Conservation (phyloP, 2,113 vertebrate species). For the Brienomyrus longianalis region DNA sequence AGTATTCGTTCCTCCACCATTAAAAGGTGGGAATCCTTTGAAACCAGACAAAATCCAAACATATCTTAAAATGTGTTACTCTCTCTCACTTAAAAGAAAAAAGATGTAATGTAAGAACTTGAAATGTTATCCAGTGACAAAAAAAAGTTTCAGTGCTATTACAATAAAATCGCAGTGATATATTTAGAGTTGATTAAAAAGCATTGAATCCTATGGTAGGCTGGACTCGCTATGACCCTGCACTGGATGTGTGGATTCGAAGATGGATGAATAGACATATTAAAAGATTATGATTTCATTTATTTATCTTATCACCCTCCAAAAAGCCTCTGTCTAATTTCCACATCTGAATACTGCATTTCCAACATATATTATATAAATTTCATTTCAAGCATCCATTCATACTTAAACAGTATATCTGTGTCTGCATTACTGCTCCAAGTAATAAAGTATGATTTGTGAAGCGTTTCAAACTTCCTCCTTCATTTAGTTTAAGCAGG, state of each 20-base stretch:
- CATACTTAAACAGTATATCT: slow-evolving; percentile 38
- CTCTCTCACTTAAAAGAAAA: neutral
- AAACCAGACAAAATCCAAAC: neutral
- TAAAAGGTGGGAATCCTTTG: neutral
- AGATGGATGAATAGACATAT: neutral
- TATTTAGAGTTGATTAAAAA: neutral
- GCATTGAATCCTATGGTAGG: neutral
- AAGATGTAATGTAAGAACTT: neutral
- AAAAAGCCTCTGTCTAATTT: neutral
- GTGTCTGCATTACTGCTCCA: neutral
- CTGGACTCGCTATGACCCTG: neutral
- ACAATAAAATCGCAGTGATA: neutral
- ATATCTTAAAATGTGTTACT: neutral
- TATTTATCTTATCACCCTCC: neutral
- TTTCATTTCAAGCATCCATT: neutral
- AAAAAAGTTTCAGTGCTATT: neutral
- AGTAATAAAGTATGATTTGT: slow-evolving; percentile 7
- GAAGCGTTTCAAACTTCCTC: neutral
- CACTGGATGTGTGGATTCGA: neutral
- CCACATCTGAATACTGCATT: neutral
- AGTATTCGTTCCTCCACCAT: neutral
- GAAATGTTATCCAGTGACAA: neutral
- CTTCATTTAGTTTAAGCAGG: neutral
- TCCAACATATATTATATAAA: neutral
- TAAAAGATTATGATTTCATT: neutral